Evolutionary conservation across 2,113 vertebrate genomes (phyloP).

Genomic region (Phalacrocorax pelagicus): DNA sequence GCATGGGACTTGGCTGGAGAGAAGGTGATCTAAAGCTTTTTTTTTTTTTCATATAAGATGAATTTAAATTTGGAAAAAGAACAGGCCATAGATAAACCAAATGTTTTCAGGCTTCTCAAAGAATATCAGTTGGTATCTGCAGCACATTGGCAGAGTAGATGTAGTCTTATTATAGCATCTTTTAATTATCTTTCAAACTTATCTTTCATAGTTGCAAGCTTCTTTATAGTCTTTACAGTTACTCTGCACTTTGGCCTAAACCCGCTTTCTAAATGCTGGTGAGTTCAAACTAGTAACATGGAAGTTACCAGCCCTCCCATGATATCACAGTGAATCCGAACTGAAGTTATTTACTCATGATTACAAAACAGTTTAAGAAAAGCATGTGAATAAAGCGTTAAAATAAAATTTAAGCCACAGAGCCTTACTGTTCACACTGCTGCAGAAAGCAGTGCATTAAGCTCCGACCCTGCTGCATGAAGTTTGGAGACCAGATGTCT

Average conservation of each 20-base stretch:
- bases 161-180: too few relatives aligned
- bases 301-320: background rate
- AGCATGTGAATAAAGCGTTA: background rate
- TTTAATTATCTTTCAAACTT: background rate
- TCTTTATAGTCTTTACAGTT: background rate
- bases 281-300: accelerated
- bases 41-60: background rate
- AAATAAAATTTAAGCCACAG: accelerated
- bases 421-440: accelerated
- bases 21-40: background rate
- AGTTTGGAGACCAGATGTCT: background rate
- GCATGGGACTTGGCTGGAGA: background rate
- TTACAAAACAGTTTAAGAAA: background rate
- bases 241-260: background rate
- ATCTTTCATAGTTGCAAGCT: accelerated
- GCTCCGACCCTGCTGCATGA: background rate
- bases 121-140: background rate
- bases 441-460: background rate
- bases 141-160: background rate
- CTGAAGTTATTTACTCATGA: background rate
- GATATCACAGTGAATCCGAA: background rate
- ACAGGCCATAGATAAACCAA: background rate
- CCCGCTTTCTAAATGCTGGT: background rate
- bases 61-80: background rate
- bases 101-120: background rate